These are phyloP conservation scores for Cylindroiulus punctatus DNA, from an alignment of 2,888 invertebrate species.

Conservation along the genomic window DNA sequence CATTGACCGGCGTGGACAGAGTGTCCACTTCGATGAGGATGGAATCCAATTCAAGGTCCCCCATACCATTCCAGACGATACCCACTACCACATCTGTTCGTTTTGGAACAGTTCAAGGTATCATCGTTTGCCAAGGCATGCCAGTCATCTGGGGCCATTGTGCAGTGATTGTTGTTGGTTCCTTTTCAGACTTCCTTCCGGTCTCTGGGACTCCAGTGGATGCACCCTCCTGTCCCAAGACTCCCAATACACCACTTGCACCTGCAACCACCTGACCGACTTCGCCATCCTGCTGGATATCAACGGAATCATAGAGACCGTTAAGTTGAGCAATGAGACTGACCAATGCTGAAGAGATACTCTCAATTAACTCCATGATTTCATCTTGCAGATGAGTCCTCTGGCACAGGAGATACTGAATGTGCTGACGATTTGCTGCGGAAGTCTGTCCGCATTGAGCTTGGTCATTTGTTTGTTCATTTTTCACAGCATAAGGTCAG, in stretches of 20 bases:
- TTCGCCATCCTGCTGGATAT: slow-evolving; percentile 57
- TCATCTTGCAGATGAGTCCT: slow-evolving; percentile 27
- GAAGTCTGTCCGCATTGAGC: slow-evolving; percentile 27
- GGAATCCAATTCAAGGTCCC: slow-evolving; percentile 50
- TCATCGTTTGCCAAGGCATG: background rate
- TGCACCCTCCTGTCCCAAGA: slow-evolving; percentile 31
- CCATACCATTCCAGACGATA: background rate
- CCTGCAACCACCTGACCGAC: slow-evolving; percentile 57
- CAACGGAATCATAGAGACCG: slow-evolving; percentile 50
- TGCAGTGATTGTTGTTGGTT: background rate
- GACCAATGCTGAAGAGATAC: background rate
- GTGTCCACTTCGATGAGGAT: background rate
- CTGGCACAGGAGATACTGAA: slow-evolving; percentile 4
- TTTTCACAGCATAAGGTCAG: slow-evolving; percentile 35
- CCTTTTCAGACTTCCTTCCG: background rate
- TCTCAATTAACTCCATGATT: background rate
- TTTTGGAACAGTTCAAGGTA: slow-evolving; percentile 50
- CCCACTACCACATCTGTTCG: slow-evolving; percentile 39
- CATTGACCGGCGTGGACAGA: background rate
- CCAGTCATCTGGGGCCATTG: background rate
- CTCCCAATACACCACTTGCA: slow-evolving; percentile 50
- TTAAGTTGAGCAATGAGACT: background rate
- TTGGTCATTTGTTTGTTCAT: background rate
- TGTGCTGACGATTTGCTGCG: slow-evolving; percentile 24
- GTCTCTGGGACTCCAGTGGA: slow-evolving; percentile 49